phyloP scores from a whole-genome alignment of 2,113 vertebrate species.

The Bettongia penicillata region DNA sequence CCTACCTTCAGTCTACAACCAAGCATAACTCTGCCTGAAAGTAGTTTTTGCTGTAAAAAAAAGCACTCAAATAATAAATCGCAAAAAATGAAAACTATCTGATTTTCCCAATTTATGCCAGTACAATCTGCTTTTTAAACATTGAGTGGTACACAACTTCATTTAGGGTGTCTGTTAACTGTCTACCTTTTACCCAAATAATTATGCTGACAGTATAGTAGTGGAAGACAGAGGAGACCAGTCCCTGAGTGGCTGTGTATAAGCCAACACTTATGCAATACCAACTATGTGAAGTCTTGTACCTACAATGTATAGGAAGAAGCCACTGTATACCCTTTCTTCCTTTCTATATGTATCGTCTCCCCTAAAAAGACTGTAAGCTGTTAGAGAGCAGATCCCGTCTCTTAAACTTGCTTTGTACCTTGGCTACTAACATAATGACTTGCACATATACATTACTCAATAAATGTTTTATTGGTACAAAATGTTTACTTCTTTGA shows the following conservation, averaged over 20 bases:
- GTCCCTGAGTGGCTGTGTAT: neutral
- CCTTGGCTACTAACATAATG: neutral
- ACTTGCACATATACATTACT: neutral
- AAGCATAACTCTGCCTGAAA: neutral
- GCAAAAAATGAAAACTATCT: neutral
- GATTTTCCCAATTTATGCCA: neutral
- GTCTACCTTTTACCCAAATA: constrained; percentile 2
- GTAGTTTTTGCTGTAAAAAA: neutral
- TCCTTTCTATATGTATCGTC: neutral
- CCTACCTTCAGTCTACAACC: neutral
- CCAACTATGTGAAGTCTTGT: neutral
- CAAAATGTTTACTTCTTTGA: constrained; percentile 12
- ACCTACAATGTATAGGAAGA: neutral
- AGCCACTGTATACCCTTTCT: neutral
- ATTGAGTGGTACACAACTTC: neutral
- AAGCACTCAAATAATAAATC: neutral
- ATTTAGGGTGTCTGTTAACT: neutral
- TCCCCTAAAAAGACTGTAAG: constrained; percentile 14
- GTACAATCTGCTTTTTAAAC: neutral
- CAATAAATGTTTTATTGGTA: constrained; percentile 1
- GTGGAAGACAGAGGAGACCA: neutral
- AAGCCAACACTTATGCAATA: constrained; percentile 47
- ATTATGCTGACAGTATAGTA: neutral
- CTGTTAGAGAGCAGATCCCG: neutral
- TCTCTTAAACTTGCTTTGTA: constrained; percentile 8